Conservation (phyloP, 2,888 invertebrate genomes). For the Creontiades dilutus region DNA sequence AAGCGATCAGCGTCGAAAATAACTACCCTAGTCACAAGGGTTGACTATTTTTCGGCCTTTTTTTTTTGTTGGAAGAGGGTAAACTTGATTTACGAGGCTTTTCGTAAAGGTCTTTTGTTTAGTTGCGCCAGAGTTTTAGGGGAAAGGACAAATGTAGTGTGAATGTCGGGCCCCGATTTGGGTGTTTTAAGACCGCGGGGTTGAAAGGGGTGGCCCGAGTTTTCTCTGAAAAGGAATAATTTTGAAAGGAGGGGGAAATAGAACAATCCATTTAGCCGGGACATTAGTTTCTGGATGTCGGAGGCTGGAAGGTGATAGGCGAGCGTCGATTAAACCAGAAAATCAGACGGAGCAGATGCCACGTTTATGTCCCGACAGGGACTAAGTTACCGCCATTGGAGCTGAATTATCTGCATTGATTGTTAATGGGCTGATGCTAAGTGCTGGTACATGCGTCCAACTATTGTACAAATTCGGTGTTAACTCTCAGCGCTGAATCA, state of each 20-base stretch:
- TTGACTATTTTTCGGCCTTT: constrained; percentile 10
- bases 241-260: neutral
- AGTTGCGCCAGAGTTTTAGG: neutral
- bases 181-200: constrained; percentile 2
- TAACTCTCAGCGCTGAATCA: too few relatives aligned
- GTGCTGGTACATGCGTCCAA: too few relatives aligned
- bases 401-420: neutral
- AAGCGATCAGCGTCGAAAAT: neutral
- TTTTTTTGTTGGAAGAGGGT: constrained; percentile 1
- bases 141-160: constrained; percentile 35
- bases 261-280: neutral
- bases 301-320: neutral
- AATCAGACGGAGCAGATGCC: neutral
- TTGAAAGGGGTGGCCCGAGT: neutral
- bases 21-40: constrained; percentile 5
- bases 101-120: neutral
- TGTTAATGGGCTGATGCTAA: neutral
- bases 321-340: neutral
- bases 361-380: neutral
- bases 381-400: neutral
- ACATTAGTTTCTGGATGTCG: neutral
- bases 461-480: too few relatives aligned
- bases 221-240: neutral
- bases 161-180: constrained; percentile 1
- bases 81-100: constrained; percentile 9